Conservation (phyloP, 37 sponge, comb jelly and placozoan genomes). For the Chondrilla cf. caribensis region DNA sequence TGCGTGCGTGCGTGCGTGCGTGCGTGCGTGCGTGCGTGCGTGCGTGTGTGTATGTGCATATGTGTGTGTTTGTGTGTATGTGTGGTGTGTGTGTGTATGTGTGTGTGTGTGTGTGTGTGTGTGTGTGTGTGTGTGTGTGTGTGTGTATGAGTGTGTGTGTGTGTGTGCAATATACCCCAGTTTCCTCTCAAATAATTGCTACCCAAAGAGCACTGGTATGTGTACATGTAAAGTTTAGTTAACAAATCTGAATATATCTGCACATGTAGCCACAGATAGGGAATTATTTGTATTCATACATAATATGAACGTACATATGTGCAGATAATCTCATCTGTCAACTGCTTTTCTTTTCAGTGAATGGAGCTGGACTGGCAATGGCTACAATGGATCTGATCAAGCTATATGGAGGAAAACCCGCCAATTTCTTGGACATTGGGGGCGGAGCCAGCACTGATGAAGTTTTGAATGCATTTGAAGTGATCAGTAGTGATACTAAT, state of each 20-base stretch:
- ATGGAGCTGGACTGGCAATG: slow-evolving; percentile 98
- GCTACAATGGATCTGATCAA: slow-evolving; percentile 97
- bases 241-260: too few relatives aligned
- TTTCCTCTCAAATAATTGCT: too few relatives aligned
- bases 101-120: neutral
- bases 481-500: slow-evolving; percentile 70
- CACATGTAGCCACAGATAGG: too few relatives aligned
- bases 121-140: neutral
- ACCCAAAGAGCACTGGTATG: too few relatives aligned
- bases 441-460: slow-evolving; percentile 81
- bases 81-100: neutral
- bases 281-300: too few relatives aligned
- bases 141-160: too few relatives aligned
- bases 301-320: too few relatives aligned
- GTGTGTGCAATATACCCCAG: too few relatives aligned
- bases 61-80: neutral
- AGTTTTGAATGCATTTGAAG: slow-evolving; percentile 81
- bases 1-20: neutral
- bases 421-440: slow-evolving; percentile 95
- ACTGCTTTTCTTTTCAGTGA: slow-evolving; percentile 58
- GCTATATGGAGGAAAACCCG: slow-evolving; percentile 83
- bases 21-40: neutral
- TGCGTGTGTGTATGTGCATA: too few relatives aligned
- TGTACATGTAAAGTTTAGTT: too few relatives aligned
- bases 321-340: too few relatives aligned